These are phyloP conservation scores for Gibbula magus DNA, from an alignment of 2,888 invertebrate genomes.

Conservation along the genomic window DNA sequence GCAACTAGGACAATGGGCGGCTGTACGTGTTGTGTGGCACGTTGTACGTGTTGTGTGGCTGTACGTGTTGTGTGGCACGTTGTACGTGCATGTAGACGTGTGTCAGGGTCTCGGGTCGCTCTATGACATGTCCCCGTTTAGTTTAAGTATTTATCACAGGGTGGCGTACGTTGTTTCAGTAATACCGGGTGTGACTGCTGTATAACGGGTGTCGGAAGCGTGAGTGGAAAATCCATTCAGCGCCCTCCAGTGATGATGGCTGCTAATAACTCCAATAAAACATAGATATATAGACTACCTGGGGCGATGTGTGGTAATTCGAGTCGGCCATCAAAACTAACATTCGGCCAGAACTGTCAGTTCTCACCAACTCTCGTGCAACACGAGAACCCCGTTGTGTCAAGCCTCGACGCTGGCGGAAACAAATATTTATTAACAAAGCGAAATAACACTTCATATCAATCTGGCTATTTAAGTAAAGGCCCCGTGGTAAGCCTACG, in stretches of 20 bases:
- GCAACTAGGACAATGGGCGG: too few species aligned
- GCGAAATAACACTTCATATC: slow-evolving; percentile 17
- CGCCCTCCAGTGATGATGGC: not conserved
- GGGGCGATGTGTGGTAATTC: not conserved
- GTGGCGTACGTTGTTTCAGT: too few species aligned
- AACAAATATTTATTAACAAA: slow-evolving; percentile 23
- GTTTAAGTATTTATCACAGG: too few species aligned
- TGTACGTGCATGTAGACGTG: too few species aligned
- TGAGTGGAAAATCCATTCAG: too few species aligned
- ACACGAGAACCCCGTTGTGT: not conserved
- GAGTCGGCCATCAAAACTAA: slow-evolving; percentile 7
- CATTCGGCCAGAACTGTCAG: not conserved
- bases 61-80: too few species aligned
- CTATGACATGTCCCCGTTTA: too few species aligned
- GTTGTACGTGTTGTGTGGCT: too few species aligned
- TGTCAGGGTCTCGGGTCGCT: too few species aligned
- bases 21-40: too few species aligned
- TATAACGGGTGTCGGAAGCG: too few species aligned
- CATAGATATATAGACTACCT: not conserved
- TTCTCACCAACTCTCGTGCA: not conserved
- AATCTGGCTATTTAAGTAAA: not conserved
- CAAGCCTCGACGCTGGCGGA: not conserved
- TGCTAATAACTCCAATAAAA: not conserved
- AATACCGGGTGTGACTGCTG: too few species aligned
- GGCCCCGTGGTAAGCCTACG: slow-evolving; percentile 18